Base-by-base conservation (phyloP, 2,888 invertebrate genomes). In the Margaritifera margaritifera region DNA sequence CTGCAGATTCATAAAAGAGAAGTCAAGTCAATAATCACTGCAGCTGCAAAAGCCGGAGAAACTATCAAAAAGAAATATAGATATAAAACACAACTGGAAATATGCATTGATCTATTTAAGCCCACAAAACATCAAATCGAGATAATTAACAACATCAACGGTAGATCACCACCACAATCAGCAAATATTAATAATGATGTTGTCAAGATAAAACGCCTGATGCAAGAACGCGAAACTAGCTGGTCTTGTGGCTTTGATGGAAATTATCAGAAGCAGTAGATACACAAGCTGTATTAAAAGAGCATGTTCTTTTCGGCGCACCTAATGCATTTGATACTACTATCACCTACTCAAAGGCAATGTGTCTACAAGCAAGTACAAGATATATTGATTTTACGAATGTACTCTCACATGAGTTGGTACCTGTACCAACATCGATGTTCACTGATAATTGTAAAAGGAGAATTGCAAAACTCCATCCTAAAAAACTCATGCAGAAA, bases 361-460 rank as follows among this genome's bases (percentile, higher is more conserved):
- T 68, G 5, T 68, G 68, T 5, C 22, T 68, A 55, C 69, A 66
- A 42, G 65, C 65, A 18, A 68, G 65, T 50, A 51, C 52, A 53
- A 25, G 68, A 20, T 62, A 68, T 24, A 55, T 72, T 11, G 72
- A 65, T 25, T 27, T 67, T 18, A 50, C 55, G 18, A 27, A 54
- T 52, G 5, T 71, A 1, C 22, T 67, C 2, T n/a, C 56, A 6
- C 52, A 67, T 52, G 67, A 71, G 42, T 52, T 71, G 4, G 22
- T 64, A 2, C 67, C 65, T 25, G 68, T 72, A 1, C 72, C 72
- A 31, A 69, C 69, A 4, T 69, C 69, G 1, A 69, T 69, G 72
- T 69, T 69, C 60, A n/a, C 55, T 27, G 66, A 66, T 19, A n/a
- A n/a, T 50, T 62, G 72, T 20, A 51, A 69, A 18, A 59, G 62